Evolutionary conservation across 2,113 vertebrate genomes (phyloP).

Genomic region (Engraulis encrasicolus): DNA sequence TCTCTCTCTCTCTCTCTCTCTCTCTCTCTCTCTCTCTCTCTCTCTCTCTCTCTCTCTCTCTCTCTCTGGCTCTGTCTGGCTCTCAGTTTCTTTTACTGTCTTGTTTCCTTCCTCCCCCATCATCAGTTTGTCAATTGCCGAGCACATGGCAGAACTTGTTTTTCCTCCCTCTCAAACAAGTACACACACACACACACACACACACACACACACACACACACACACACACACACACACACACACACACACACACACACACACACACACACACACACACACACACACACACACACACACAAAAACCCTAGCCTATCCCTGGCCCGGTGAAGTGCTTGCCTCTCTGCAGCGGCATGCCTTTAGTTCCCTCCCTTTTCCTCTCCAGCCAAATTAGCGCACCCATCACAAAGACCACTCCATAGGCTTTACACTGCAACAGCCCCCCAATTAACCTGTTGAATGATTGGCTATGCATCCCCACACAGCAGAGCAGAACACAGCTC

Average conservation of each 20-base stretch:
- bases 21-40: not conserved
- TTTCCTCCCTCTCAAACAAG: not conserved
- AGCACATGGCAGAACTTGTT: not conserved
- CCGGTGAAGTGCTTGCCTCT: not conserved
- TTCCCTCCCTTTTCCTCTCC: not conserved
- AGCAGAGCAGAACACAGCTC: no score
- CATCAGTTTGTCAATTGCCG: not conserved
- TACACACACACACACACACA: conserved; percentile 4
- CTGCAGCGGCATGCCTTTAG: not conserved
- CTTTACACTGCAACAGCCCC: not conserved
- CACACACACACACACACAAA: conserved; percentile 6
- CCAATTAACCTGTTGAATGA: not conserved
- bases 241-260: conserved; percentile 16
- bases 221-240: conserved; percentile 1
- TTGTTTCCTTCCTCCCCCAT: not conserved
- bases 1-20: conserved; percentile 13
- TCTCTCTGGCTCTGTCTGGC: not conserved
- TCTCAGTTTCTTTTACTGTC: conserved; percentile 11
- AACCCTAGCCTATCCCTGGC: not conserved
- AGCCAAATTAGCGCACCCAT: not conserved
- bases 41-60: not conserved
- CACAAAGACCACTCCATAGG: not conserved
- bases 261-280: no score
- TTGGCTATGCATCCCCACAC: no score
- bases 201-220: conserved; percentile 9